Evolutionary conservation across 2,113 vertebrate genomes (phyloP).

Genomic region (Oreochromis spilurus): DNA sequence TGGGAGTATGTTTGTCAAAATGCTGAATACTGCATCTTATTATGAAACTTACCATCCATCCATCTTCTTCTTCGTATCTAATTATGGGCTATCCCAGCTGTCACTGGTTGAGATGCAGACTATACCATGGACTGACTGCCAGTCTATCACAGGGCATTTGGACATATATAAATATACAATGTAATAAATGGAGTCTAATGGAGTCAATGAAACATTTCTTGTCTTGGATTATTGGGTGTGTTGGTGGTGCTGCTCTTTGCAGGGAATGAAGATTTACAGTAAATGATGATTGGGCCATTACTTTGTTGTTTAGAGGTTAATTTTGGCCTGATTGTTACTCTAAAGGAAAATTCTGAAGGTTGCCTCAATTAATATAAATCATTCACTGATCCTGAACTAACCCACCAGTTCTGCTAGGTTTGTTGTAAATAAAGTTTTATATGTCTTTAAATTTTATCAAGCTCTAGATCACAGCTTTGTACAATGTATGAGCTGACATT

Average conservation of each 20-base stretch:
- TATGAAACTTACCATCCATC: not conserved
- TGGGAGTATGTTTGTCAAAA: not conserved
- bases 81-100: not conserved
- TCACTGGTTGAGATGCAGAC: not conserved
- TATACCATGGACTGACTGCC: not conserved
- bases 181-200: not conserved
- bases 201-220: not conserved
- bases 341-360: not conserved
- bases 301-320: not conserved
- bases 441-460: not conserved
- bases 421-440: not conserved
- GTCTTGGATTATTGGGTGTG: not conserved
- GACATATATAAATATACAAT: not conserved
- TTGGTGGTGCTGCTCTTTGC: not conserved
- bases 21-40: not conserved
- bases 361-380: not conserved
- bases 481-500: not conserved
- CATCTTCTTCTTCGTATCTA: not conserved
- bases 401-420: not conserved
- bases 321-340: not conserved
- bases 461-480: not conserved
- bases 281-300: not conserved
- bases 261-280: not conserved
- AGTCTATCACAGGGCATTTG: not conserved
- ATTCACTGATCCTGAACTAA: not conserved